A percentile compares a stretch with the other conserved stretches of the same genome.
Conservation (phyloP, 2,797 vertebrate genomes). For the Acanthopagrus latus region DNA sequence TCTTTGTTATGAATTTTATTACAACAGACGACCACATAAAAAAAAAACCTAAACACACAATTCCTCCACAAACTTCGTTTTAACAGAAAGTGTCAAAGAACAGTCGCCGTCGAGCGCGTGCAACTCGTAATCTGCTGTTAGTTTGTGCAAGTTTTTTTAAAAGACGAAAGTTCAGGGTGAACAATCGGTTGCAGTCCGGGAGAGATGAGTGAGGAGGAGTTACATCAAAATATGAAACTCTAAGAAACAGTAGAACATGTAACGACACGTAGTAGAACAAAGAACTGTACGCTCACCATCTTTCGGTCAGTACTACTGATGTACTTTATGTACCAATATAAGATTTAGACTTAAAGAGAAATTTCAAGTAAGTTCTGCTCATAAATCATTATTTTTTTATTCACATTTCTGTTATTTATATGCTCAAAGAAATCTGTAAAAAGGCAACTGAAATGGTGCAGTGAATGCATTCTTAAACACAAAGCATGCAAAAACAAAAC, state of each 20-base stretch:
- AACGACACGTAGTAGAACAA: conserved; percentile 32
- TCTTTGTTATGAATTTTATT: conserved; percentile 79
- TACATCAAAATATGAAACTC: conserved; percentile 13
- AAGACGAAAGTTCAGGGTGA: conserved; percentile 32
- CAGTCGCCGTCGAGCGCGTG: conserved; percentile 38
- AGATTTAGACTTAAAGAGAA: conserved; percentile 54
- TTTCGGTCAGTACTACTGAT: conserved; percentile 31
- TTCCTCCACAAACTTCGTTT: conserved; percentile 54
- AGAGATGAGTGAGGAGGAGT: conserved; percentile 45
- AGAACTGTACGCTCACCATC: conserved; percentile 38
- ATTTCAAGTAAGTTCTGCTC: conserved; percentile 81
- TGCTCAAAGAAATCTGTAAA: conserved; percentile 66
- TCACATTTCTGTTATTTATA: conserved; percentile 74
- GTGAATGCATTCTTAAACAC: conserved; percentile 53
- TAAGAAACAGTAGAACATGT: conserved; percentile 37
- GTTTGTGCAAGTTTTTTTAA: conserved; percentile 67
- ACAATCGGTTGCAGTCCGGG: conserved; percentile 37
- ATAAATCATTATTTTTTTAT: conserved; percentile 63
- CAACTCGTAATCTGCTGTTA: conserved; percentile 39
- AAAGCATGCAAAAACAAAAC: conserved; percentile 43
- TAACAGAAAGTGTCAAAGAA: conserved; percentile 55
- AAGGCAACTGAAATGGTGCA: conserved; percentile 65
- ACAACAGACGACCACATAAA: conserved; percentile 69
- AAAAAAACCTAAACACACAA: no score
- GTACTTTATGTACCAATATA: conserved; percentile 65